Evolutionary conservation across 2,888 invertebrate genomes (phyloP).

Genomic region (Acronicta alni): DNA sequence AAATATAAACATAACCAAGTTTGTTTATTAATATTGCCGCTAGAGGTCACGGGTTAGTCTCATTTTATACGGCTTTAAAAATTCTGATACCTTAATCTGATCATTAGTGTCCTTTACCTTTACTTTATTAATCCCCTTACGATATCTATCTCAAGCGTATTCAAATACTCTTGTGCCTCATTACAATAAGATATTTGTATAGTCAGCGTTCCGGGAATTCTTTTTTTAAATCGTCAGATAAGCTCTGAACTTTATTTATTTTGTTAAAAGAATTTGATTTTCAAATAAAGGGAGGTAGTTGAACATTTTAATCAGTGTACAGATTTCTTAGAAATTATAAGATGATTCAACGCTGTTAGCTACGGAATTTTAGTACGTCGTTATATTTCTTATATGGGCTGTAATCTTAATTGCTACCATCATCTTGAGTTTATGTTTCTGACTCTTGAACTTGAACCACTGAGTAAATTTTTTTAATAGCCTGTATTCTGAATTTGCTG

Average conservation of each 20-base stretch:
- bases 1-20: slow-evolving; percentile 52
- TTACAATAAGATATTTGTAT: slow-evolving; percentile 35
- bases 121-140: slow-evolving; percentile 23
- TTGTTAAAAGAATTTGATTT: slow-evolving; percentile 29
- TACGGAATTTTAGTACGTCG: slow-evolving; percentile 34
- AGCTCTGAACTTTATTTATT: slow-evolving; percentile 15
- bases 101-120: slow-evolving; percentile 36
- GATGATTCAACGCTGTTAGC: slow-evolving; percentile 38
- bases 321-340: slow-evolving; percentile 32
- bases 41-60: slow-evolving; percentile 34
- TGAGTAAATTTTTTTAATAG: slow-evolving; percentile 5
- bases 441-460: slow-evolving; percentile 30
- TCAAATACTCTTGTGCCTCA: slow-evolving; percentile 25
- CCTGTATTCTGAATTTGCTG: too few species aligned
- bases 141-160: slow-evolving; percentile 41
- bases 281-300: slow-evolving; percentile 14
- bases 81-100: slow-evolving; percentile 47
- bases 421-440: slow-evolving; percentile 30
- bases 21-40: slow-evolving; percentile 49
- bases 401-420: slow-evolving; percentile 41
- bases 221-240: slow-evolving; percentile 22
- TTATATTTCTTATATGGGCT: slow-evolving; percentile 42
- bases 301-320: slow-evolving; percentile 33
- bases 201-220: slow-evolving; percentile 28
- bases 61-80: slow-evolving; percentile 28